A percentile compares a stretch with the other conserved stretches of the same genome.
Evolutionary conservation across 1,140 invertebrate species (phyloP).

Genomic region (Ylistrum balloti): DNA sequence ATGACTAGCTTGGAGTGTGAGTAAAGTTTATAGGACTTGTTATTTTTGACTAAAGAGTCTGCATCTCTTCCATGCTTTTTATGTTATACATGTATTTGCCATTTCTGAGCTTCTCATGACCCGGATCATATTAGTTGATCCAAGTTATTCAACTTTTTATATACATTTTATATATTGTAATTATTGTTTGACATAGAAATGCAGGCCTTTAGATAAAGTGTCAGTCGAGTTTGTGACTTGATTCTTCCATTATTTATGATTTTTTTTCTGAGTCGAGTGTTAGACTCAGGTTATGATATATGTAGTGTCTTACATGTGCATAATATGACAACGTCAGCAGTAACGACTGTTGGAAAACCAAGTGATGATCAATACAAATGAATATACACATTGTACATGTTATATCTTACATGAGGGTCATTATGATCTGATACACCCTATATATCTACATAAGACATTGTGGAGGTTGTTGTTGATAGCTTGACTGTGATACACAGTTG

Average conservation of each 20-base stretch:
- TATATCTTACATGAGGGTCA: not conserved
- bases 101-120: slow-evolving; percentile 31
- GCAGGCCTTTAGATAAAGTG: not conserved
- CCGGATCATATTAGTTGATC: slow-evolving; percentile 31
- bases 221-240: slow-evolving; percentile 20
- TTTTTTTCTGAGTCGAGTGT: slow-evolving; percentile 14
- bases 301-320: not conserved
- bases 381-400: not conserved
- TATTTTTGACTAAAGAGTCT: not conserved
- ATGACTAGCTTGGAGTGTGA: slow-evolving; percentile 25
- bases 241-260: not conserved
- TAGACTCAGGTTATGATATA: not conserved
- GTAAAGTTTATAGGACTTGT: not conserved
- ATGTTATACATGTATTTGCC: slow-evolving; percentile 39
- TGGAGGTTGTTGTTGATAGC: not conserved
- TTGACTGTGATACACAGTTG: slow-evolving; percentile 27
- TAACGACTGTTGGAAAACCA: not conserved
- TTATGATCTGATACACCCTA: not conserved
- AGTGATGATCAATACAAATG: not conserved
- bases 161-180: slow-evolving; percentile 40
- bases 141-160: slow-evolving; percentile 38
- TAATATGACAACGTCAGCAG: not conserved
- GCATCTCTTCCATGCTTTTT: slow-evolving; percentile 4
- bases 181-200: slow-evolving; percentile 11
- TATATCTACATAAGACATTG: not conserved